phyloP scores from a whole-genome alignment of 2,888 invertebrate genomes.

The Zhengitettix transpicula region DNA sequence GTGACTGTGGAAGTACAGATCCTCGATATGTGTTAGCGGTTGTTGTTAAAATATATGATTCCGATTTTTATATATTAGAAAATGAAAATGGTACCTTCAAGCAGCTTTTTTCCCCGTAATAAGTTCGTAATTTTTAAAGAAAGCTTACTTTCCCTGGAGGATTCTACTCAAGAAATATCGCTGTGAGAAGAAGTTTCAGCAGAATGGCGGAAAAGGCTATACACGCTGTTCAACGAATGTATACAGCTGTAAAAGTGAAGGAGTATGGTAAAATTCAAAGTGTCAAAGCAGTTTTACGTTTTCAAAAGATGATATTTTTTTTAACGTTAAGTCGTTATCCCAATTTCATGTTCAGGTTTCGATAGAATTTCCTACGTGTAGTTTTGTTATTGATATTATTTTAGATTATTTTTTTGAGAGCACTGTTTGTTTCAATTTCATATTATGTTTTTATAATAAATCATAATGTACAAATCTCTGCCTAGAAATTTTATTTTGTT shows the following conservation, averaged over 20 bases:
- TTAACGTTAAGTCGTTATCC: too few species aligned
- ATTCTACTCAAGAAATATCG: too few species aligned
- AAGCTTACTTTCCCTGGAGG: neutral
- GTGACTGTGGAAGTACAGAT: slow-evolving; percentile 16
- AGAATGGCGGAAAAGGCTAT: neutral
- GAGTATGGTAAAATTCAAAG: neutral
- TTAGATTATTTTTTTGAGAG: neutral
- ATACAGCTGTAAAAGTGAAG: neutral
- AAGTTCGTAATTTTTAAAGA: neutral
- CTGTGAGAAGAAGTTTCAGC: neutral
- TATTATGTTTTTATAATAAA: neutral
- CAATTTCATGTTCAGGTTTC: too few species aligned
- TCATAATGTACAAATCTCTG: too few species aligned
- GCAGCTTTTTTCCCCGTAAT: neutral
- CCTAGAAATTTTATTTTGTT: too few species aligned
- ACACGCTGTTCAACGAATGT: neutral
- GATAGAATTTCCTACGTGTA: too few species aligned
- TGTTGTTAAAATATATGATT: slow-evolving; percentile 15
- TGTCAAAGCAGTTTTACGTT: neutral
- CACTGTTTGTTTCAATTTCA: neutral
- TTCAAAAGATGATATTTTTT: neutral
- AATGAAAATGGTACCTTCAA: slow-evolving; percentile 11
- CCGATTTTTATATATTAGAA: slow-evolving; percentile 15
- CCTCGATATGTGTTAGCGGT: slow-evolving; percentile 15
- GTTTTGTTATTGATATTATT: too few species aligned